Percentiles rank a stretch among this genome's conserved stretches.
Evolutionary conservation across 2,113 vertebrate species (phyloP).

Genomic region (Notarius quadriscutis): DNA sequence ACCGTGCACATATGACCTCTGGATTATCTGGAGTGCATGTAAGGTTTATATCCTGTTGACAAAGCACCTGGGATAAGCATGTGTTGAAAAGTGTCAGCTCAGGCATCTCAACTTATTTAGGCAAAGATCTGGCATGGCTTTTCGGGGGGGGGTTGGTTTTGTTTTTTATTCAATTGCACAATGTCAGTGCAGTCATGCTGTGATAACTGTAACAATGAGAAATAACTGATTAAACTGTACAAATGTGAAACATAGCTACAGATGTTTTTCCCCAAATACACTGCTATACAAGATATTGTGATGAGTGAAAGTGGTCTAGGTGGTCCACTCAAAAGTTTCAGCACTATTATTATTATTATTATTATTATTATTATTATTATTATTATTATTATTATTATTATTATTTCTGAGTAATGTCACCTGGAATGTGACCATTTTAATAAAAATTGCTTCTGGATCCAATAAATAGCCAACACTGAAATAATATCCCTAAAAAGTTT

Average conservation of each 20-base stretch:
- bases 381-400: not conserved
- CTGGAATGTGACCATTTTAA: not conserved
- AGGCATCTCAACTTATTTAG: conserved; percentile 3
- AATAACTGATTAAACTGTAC: not conserved
- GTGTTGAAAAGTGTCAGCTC: conserved; percentile 7
- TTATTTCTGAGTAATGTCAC: not conserved
- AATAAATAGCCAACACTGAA: not conserved
- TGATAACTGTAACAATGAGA: not conserved
- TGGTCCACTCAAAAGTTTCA: not conserved
- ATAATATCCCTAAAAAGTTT: not conserved
- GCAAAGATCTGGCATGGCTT: not conserved
- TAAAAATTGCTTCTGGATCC: not conserved
- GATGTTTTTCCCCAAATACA: not conserved
- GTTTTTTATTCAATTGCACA: not conserved
- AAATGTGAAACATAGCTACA: not conserved
- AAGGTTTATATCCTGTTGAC: conserved; percentile 5
- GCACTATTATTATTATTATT: no score
- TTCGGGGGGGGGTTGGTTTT: not conserved
- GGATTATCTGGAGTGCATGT: conserved; percentile 8
- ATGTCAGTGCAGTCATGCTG: not conserved
- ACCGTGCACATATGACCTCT: not conserved
- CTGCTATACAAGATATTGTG: not conserved
- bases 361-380: no score
- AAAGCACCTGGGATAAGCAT: conserved; percentile 12
- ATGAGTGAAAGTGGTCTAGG: not conserved